Percentiles rank a stretch among this genome's conserved stretches.
Evolutionary conservation across 2,888 invertebrate species (phyloP).

Genomic region (Torymus tubicola): DNA sequence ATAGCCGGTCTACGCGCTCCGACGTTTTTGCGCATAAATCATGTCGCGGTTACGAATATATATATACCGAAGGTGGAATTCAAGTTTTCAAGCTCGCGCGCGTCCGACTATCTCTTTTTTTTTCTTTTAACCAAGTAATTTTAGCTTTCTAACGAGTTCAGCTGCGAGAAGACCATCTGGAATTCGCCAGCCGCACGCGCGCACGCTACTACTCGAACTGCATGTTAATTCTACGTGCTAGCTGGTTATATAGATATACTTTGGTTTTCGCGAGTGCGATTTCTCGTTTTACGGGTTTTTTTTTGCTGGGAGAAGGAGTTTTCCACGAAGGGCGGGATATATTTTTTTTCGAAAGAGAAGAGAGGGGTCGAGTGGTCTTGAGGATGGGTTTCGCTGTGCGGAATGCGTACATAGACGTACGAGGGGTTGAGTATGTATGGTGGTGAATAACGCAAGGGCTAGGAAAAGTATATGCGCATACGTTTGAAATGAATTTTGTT

Average conservation of each 20-base stretch:
- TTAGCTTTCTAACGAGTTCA: conserved; percentile 55
- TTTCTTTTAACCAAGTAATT: conserved; percentile 51
- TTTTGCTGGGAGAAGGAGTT: neutral
- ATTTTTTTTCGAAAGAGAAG: too few relatives aligned
- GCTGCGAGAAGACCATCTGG: too few relatives aligned
- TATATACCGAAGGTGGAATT: neutral
- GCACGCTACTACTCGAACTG: conserved; percentile 8
- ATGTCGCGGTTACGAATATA: neutral
- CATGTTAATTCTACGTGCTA: conserved; percentile 39
- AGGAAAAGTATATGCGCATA: too few relatives aligned
- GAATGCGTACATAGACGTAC: too few relatives aligned
- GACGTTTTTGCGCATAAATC: conserved; percentile 41
- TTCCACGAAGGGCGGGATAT: too few relatives aligned
- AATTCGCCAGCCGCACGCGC: neutral
- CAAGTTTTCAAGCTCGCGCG: conserved; percentile 15
- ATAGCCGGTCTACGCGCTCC: conserved; percentile 23
- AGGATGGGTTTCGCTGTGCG: too few relatives aligned
- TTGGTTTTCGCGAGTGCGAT: neutral
- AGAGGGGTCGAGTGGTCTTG: too few relatives aligned
- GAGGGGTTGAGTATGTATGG: too few relatives aligned
- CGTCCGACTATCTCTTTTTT: neutral
- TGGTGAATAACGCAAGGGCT: too few relatives aligned
- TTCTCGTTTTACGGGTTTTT: neutral
- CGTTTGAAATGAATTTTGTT: too few relatives aligned
- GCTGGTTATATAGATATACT: too few relatives aligned